These are phyloP conservation scores for Cygnus olor DNA, from an alignment of 2,797 vertebrate genomes.

Conservation along the genomic window DNA sequence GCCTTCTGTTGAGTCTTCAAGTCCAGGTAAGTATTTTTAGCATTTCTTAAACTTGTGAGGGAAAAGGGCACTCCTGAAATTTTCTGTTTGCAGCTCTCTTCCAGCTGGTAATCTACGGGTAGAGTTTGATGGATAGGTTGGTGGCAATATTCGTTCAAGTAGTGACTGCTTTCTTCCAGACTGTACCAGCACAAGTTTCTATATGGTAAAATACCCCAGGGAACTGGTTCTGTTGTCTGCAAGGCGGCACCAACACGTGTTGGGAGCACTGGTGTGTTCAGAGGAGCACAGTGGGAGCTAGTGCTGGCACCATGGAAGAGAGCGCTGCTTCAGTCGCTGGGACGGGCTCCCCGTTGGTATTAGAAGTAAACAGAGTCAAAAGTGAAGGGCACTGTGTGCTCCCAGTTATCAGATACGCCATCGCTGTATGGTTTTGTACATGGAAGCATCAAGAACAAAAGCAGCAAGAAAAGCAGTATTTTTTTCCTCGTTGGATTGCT, in stretches of 20 bases:
- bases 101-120: not conserved
- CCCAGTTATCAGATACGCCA: not conserved
- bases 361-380: not conserved
- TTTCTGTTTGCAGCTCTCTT: not conserved
- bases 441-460: not conserved
- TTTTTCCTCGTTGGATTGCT: not conserved
- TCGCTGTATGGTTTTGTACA: not conserved
- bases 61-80: not conserved
- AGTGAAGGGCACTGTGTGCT: not conserved
- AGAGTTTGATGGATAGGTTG: not conserved
- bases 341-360: not conserved
- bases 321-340: fast-evolving
- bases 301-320: not conserved
- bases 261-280: fast-evolving
- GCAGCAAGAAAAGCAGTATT: not conserved
- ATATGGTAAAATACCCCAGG: not conserved
- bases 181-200: not conserved
- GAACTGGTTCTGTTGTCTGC: not conserved
- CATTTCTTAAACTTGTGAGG: not conserved
- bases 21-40: slow-evolving; percentile 88
- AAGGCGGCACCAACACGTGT: fast-evolving
- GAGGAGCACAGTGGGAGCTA: not conserved
- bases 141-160: not conserved
- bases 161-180: not conserved
- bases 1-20: slow-evolving; percentile 97